Conservation (phyloP, 2,888 invertebrate species). For the Hydrotaea cyrtoneurina region DNA sequence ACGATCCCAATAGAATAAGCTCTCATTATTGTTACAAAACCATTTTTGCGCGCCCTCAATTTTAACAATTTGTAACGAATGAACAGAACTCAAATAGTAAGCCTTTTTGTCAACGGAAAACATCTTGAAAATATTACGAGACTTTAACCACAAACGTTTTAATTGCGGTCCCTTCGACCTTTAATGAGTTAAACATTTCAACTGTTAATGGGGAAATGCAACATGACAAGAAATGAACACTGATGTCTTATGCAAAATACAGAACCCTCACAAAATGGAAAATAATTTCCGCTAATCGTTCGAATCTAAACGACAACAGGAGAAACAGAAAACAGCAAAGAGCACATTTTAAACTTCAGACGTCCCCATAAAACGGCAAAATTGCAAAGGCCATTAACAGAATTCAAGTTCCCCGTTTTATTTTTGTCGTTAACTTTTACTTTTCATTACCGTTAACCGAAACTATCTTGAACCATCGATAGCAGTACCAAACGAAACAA, state of each 20-base stretch:
- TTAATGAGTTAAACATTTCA: no score
- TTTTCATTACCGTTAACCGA: slow-evolving; percentile 64
- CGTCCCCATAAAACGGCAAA: not conserved
- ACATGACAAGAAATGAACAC: no score
- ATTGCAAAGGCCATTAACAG: slow-evolving; percentile 40
- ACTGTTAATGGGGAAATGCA: not conserved
- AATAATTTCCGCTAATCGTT: slow-evolving; percentile 2
- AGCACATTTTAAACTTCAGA: not conserved
- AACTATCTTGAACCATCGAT: slow-evolving; percentile 13
- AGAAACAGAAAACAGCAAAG: not conserved
- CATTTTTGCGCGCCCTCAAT: no score
- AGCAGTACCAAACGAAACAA: not conserved
- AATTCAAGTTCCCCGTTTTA: slow-evolving; percentile 59
- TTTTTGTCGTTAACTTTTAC: slow-evolving; percentile 61
- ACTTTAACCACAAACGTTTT: no score
- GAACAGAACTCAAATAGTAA: no score
- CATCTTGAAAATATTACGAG: no score
- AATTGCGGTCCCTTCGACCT: no score
- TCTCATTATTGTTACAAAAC: no score
- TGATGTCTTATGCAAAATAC: not conserved
- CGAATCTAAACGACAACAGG: not conserved
- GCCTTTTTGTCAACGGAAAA: no score
- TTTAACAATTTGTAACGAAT: no score
- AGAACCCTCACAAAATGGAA: not conserved
- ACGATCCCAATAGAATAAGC: no score